Evolutionary conservation across 2,888 invertebrate genomes (phyloP).

Genomic region (Polydrusus tereticollis): DNA sequence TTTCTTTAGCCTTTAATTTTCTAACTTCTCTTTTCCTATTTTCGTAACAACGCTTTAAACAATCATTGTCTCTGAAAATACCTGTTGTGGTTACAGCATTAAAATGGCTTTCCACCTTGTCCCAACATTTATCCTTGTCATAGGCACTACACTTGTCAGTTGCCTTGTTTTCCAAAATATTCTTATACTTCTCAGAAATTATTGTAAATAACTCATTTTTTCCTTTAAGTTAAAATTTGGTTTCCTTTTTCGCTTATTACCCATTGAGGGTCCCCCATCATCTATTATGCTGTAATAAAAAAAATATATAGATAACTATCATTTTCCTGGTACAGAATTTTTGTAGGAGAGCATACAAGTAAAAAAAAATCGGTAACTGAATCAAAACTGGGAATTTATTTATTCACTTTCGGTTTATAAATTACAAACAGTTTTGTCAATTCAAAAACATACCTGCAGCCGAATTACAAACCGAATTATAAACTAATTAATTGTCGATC

Average conservation of each 20-base stretch:
- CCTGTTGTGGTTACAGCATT: not conserved
- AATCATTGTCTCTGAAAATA: not conserved
- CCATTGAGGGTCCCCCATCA: not conserved
- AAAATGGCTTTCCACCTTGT: not conserved
- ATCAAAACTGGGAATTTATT: not conserved
- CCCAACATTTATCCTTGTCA: not conserved
- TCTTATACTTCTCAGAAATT: not conserved
- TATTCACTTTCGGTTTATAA: not conserved
- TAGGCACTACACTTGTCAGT: not conserved
- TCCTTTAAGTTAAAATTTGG: not conserved
- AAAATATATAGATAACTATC: not conserved
- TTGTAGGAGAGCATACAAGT: not conserved
- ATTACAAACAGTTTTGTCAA: too few relatives aligned
- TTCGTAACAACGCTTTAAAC: not conserved
- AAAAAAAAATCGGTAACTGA: not conserved
- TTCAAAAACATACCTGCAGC: not conserved
- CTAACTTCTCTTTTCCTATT: not conserved
- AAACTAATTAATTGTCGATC: too few relatives aligned
- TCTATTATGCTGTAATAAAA: not conserved
- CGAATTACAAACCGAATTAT: too few relatives aligned
- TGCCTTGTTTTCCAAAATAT: not conserved
- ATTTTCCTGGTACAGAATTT: not conserved
- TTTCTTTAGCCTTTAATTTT: not conserved
- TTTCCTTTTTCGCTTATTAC: not conserved
- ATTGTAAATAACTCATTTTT: not conserved